Base-by-base conservation (phyloP, 2,888 invertebrate genomes). In the Ophraella communa region DNA sequence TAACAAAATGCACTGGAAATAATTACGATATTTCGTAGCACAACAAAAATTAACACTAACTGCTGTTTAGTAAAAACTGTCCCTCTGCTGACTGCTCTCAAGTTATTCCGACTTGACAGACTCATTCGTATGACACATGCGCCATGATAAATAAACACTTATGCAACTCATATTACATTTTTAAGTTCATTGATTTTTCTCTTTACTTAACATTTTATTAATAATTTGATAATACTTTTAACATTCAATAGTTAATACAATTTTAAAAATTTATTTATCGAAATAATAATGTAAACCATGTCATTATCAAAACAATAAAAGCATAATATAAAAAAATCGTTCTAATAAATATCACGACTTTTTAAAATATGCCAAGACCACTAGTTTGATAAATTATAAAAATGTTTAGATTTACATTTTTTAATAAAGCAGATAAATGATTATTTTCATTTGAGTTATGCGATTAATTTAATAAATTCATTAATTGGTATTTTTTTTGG, bases 21-120 rank as follows among this genome's bases (percentile, higher is more conserved):
- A 42, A 67, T 62, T 64, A 42, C 44, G 64, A 60, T 57, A 66
- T 53, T 68, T 65, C 64, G 60, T 52, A 65, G 66, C 66, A 66
- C 67, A 70, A 70, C 63, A 68, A 70, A 70, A 70, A 68, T 68
- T 51, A 69, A 69, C 64, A 68, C 70, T 63, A 64, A 68, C 64
- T 64, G 62, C 65, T 69, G 60, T 64, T 54, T 65, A 64, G 42
- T 59, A 62, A 68, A 66, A 69, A 66, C 62, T 68, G 62, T 66
- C 63, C 63, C 67, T 52, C 60, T 56, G 61, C 52, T 57, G 49
- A 56, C 63, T 53, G 58, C 47, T 63, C 58, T 44, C 62, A 44
- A 57, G 62, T 63, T 51, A 62, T 55, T 67, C 58, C 61, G 61
- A 70, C 60, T 68, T 70, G 70, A 66, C 70, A 68, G 67, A 62